phyloP scores from a whole-genome alignment of 2,888 invertebrate genomes.

The Chymomyza fuscimana region DNA sequence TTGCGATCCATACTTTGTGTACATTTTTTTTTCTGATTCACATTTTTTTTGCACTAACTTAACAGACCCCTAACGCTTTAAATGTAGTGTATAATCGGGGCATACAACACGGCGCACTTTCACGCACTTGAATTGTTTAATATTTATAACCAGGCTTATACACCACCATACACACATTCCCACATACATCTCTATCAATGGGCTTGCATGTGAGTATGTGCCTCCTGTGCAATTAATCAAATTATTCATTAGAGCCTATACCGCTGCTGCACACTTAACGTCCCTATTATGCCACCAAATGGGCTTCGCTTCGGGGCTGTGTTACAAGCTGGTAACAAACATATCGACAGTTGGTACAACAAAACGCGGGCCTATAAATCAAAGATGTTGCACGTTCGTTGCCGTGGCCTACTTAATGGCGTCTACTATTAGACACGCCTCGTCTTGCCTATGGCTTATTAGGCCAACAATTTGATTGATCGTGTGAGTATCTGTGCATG shows the following conservation, averaged over 20 bases:
- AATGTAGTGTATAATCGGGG: background rate
- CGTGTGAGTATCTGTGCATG: slow-evolving; percentile 15
- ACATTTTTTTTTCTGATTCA: too few species aligned
- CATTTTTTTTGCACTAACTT: too few species aligned
- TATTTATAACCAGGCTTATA: slow-evolving; percentile 18
- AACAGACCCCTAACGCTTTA: too few species aligned
- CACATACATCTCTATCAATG: slow-evolving; percentile 3
- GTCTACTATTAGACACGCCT: background rate
- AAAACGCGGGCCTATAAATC: slow-evolving; percentile 39
- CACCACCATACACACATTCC: background rate
- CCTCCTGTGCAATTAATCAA: slow-evolving; percentile 37
- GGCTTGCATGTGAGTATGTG: slow-evolving; percentile 7
- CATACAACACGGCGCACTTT: background rate
- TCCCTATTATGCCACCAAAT: background rate
- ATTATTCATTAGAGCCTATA: slow-evolving; percentile 47
- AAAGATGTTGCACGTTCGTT: slow-evolving; percentile 35
- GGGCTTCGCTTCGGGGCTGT: background rate
- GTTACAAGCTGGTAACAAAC: slow-evolving; percentile 21
- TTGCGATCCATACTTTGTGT: too few species aligned
- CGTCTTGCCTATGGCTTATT: slow-evolving; percentile 9
- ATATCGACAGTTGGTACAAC: slow-evolving; percentile 16
- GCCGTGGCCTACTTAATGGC: slow-evolving; percentile 35
- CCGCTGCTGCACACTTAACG: slow-evolving; percentile 1
- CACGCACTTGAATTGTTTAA: slow-evolving; percentile 19
- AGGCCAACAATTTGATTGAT: slow-evolving; percentile 50